Evolutionary conservation across 1,140 invertebrate species (phyloP).

Genomic region (Adoxophyes honmai): DNA sequence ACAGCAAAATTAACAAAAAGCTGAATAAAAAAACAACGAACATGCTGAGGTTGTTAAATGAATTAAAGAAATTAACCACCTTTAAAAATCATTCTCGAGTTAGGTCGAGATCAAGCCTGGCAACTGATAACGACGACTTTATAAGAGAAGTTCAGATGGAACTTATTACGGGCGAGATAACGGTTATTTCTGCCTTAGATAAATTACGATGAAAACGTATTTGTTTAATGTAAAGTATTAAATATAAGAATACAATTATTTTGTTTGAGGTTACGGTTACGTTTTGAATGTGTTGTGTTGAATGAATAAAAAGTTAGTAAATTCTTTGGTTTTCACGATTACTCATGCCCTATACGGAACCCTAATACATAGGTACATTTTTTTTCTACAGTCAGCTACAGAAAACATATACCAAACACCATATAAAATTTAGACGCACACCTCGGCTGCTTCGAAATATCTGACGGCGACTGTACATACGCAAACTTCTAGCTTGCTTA

Average conservation of each 20-base stretch:
- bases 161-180: slow-evolving; percentile 2
- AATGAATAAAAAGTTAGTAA: not conserved
- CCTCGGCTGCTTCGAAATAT: too few relatives aligned
- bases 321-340: slow-evolving; percentile 7
- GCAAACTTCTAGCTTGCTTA: not conserved
- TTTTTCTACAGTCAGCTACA: too few relatives aligned
- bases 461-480: too few relatives aligned
- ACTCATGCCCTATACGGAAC: too few relatives aligned
- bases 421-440: too few relatives aligned
- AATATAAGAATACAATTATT: slow-evolving; percentile 4
- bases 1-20: slow-evolving; percentile 3
- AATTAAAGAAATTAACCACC: not conserved
- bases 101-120: slow-evolving; percentile 5
- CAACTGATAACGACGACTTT: slow-evolving; percentile 3
- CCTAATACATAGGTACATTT: too few relatives aligned
- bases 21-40: slow-evolving; percentile 1
- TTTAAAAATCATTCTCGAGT: not conserved
- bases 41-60: slow-evolving; percentile 9
- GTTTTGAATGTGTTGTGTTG: not conserved
- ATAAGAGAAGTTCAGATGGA: slow-evolving; percentile 14
- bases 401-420: too few relatives aligned
- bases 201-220: slow-evolving; percentile 8
- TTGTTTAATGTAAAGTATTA: slow-evolving; percentile 5
- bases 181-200: slow-evolving; percentile 3
- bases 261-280: slow-evolving; percentile 1